Conservation (phyloP, 2,888 invertebrate genomes). For the Clivina fossor region DNA sequence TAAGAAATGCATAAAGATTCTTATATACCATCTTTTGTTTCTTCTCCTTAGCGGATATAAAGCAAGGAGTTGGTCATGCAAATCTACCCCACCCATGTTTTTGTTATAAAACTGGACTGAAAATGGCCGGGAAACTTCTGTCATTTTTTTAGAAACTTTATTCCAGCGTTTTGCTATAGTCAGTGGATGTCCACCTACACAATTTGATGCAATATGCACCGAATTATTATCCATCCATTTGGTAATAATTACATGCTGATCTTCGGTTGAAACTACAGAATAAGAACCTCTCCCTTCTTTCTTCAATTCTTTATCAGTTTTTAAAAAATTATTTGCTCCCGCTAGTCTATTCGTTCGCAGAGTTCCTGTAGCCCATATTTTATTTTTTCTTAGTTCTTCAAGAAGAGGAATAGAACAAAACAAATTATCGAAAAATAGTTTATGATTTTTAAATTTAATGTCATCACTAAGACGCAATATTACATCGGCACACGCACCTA, state of each 20-base stretch:
- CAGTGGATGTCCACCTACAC: slow-evolving; percentile 11
- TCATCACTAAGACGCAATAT: slow-evolving; percentile 21
- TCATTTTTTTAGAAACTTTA: slow-evolving; percentile 4
- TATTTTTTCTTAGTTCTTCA: slow-evolving; percentile 4
- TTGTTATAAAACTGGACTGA: slow-evolving; percentile 12
- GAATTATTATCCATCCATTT: slow-evolving; percentile 13
- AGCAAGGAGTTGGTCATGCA: slow-evolving; percentile 6
- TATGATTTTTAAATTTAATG: slow-evolving; percentile 15
- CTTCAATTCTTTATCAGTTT: slow-evolving; percentile 11
- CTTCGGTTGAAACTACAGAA: slow-evolving; percentile 11
- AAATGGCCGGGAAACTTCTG: slow-evolving; percentile 16
- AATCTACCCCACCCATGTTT: slow-evolving; percentile 8
- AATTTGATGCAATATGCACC: slow-evolving; percentile 10
- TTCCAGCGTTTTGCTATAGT: slow-evolving; percentile 1
- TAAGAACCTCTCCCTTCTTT: slow-evolving; percentile 9
- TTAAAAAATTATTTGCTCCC: slow-evolving; percentile 1
- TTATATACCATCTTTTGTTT: slow-evolving; percentile 22
- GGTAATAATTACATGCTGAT: slow-evolving; percentile 6
- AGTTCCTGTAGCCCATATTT: slow-evolving; percentile 14
- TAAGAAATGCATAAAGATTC: slow-evolving; percentile 8
- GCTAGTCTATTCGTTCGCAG: not conserved
- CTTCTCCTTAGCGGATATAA: slow-evolving; percentile 7
- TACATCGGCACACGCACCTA: slow-evolving; percentile 22
- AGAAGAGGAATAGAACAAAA: slow-evolving; percentile 14
- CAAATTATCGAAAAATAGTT: slow-evolving; percentile 6